A percentile compares a stretch with the other conserved stretches of the same genome.
Evolutionary conservation across 2,113 vertebrate species (phyloP).

Genomic region (Thunnus thynnus): DNA sequence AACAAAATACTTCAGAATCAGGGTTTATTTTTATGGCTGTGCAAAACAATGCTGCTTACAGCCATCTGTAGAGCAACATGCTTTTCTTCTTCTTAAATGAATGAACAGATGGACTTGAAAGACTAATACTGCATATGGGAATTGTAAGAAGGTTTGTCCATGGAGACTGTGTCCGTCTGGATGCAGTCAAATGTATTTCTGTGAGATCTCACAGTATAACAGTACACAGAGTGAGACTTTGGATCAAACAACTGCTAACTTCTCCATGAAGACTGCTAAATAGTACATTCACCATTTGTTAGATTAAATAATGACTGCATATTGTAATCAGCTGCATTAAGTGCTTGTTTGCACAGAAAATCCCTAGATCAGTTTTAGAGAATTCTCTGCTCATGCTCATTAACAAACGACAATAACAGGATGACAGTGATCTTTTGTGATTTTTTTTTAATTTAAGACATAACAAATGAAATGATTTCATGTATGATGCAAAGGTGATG

Average conservation of each 20-base stretch:
- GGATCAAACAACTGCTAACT: background rate
- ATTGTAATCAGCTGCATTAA: conserved; percentile 20
- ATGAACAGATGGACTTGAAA: background rate
- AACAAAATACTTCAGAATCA: background rate
- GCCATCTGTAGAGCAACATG: background rate
- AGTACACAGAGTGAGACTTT: background rate
- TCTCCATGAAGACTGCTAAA: background rate
- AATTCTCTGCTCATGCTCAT: background rate
- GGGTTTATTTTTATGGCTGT: background rate
- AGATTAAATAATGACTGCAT: conserved; percentile 1
- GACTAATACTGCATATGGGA: background rate
- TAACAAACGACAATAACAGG: background rate
- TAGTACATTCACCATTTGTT: background rate
- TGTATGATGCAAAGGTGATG: background rate
- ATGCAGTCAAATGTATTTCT: background rate
- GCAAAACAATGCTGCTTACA: background rate
- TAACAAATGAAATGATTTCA: background rate
- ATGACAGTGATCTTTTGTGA: background rate
- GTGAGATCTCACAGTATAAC: background rate
- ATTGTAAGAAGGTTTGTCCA: conserved; percentile 1
- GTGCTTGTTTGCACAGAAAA: conserved; percentile 18
- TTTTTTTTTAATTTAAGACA: background rate
- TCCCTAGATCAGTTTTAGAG: conserved; percentile 14
- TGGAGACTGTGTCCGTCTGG: conserved; percentile 1
- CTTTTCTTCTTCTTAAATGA: background rate